These are phyloP conservation scores for Caenorhabditis japonica DNA, from an alignment of 2,888 invertebrate species.

Conservation along the genomic window DNA sequence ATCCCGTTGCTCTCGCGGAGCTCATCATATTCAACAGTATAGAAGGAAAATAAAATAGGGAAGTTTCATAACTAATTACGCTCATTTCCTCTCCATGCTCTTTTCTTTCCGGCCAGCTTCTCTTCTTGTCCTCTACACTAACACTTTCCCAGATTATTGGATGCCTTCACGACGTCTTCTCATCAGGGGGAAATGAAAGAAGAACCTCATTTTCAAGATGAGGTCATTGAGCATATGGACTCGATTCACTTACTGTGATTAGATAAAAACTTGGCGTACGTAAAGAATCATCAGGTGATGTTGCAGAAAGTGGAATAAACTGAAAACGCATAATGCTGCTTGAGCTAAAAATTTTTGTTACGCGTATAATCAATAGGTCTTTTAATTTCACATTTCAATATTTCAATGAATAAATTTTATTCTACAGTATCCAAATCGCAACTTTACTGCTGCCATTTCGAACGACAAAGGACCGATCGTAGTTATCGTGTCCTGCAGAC, in stretches of 20 bases:
- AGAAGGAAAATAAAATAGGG: background rate
- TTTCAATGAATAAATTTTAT: no score
- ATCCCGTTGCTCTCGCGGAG: background rate
- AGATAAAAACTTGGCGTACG: background rate
- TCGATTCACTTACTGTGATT: conserved; percentile 29
- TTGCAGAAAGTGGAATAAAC: no score
- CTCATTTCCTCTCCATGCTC: conserved; percentile 5
- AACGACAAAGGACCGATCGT: no score
- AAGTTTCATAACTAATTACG: conserved; percentile 47
- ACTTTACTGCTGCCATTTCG: no score
- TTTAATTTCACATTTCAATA: no score
- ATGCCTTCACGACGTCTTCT: background rate
- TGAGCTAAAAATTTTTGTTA: no score
- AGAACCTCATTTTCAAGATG: conserved; percentile 4
- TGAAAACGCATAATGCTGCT: no score
- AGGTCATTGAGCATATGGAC: background rate
- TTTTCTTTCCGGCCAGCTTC: background rate
- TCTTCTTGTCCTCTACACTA: conserved; percentile 12
- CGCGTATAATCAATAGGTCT: no score
- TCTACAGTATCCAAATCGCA: no score
- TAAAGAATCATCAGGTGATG: conserved; percentile 6
- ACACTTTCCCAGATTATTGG: conserved; percentile 51
- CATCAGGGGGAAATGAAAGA: background rate
- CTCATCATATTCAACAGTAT: background rate
- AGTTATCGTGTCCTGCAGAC: no score